phyloP scores from a whole-genome alignment of 2,113 vertebrate species.

The Callochromis pleurospilus region DNA sequence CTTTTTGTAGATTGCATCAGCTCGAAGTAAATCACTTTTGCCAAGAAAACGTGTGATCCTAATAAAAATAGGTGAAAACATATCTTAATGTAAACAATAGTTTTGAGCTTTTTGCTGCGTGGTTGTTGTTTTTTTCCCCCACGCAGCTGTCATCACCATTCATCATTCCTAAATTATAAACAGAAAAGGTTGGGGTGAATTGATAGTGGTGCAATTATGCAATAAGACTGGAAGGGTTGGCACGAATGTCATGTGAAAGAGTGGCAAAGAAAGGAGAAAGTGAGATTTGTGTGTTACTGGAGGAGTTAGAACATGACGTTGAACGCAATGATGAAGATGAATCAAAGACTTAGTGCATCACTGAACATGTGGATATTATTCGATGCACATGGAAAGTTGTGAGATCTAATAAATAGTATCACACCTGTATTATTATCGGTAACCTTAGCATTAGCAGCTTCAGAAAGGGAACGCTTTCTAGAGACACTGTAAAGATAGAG shows the following conservation, averaged over 20 bases:
- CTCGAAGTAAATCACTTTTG: constrained; percentile 23
- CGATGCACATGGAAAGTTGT: neutral
- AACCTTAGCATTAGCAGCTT: neutral
- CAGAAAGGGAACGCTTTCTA: neutral
- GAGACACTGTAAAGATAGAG: neutral
- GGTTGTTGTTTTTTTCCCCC: neutral
- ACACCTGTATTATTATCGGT: neutral
- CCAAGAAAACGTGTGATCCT: constrained; percentile 30
- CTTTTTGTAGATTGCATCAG: constrained; percentile 59
- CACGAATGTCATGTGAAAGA: neutral
- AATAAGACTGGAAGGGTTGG: neutral
- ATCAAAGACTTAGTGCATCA: neutral
- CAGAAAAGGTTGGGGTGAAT: neutral
- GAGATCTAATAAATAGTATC: neutral
- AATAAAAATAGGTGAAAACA: constrained; percentile 43
- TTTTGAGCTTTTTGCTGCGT: neutral
- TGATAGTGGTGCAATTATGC: neutral
- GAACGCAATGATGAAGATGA: neutral
- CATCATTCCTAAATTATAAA: neutral
- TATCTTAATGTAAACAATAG: constrained; percentile 24
- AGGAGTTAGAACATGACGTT: neutral
- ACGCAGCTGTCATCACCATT: neutral
- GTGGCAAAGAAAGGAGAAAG: neutral
- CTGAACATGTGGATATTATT: neutral
- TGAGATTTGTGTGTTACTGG: neutral